phyloP scores from a whole-genome alignment of 2,797 vertebrate genomes.

The Numenius phaeopus region DNA sequence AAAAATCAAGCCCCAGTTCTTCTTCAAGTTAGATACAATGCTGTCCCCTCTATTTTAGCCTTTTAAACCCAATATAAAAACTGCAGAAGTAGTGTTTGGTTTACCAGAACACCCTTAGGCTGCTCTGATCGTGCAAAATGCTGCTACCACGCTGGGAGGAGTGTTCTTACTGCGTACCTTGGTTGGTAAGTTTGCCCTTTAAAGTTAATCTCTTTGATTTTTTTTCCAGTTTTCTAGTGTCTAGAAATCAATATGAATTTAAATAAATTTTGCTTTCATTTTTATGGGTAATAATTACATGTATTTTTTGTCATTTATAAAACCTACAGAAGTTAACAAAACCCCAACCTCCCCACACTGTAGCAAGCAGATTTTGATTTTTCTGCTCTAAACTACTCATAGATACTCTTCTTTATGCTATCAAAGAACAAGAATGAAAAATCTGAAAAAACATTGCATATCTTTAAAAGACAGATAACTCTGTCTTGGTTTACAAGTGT shows the following conservation, averaged over 20 bases:
- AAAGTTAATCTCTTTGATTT: not conserved
- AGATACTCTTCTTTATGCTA: not conserved
- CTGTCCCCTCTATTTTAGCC: not conserved
- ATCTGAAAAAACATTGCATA: not conserved
- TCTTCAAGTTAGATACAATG: not conserved
- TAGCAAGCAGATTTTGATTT: not conserved
- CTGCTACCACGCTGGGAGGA: accelerated
- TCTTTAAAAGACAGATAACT: not conserved
- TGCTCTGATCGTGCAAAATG: not conserved
- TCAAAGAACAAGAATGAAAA: not conserved
- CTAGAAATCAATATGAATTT: not conserved
- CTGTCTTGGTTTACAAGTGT: not conserved
- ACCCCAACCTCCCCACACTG: accelerated
- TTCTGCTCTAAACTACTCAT: not conserved
- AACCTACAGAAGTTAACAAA: not conserved
- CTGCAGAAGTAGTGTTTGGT: not conserved
- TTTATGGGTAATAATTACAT: not conserved
- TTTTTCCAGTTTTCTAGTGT: not conserved
- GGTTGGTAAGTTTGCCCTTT: not conserved
- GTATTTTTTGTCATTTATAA: not conserved
- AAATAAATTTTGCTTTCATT: not conserved
- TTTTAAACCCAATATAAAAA: not conserved
- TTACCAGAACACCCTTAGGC: not conserved
- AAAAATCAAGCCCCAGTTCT: not conserved
- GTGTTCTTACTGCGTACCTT: not conserved